These are phyloP conservation scores for Cheumatopsyche charites DNA, from an alignment of 1,140 invertebrate species.

Conservation along the genomic window DNA sequence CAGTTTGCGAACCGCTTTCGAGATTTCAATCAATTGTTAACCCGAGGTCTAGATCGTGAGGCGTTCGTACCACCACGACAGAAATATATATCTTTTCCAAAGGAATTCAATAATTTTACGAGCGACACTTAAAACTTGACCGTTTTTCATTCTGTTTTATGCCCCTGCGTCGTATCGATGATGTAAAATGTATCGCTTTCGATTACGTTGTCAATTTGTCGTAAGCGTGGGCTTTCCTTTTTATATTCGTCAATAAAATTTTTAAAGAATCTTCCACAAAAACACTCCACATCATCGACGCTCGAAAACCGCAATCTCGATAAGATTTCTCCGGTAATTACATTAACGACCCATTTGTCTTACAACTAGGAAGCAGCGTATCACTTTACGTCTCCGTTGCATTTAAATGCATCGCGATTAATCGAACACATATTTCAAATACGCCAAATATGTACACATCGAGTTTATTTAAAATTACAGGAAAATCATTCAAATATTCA, in stretches of 20 bases:
- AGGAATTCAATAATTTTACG: conserved; percentile 27
- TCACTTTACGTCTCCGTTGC: conserved; percentile 1
- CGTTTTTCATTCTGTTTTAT: conserved; percentile 1
- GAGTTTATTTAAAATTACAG: too few species aligned
- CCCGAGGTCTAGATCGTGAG: conserved; percentile 34
- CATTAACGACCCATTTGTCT: conserved; percentile 39
- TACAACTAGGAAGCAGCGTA: conserved; percentile 40
- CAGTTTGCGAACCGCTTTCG: conserved; percentile 15
- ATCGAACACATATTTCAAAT: too few species aligned
- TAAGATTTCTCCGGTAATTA: conserved; percentile 11
- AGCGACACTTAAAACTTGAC: not conserved
- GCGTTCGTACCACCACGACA: not conserved
- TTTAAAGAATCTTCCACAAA: not conserved
- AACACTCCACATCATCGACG: not conserved
- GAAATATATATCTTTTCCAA: conserved; percentile 22
- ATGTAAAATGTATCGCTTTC: too few species aligned
- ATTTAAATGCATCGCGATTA: conserved; percentile 9
- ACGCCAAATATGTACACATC: too few species aligned
- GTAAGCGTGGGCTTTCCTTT: too few species aligned
- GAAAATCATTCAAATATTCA: too few species aligned
- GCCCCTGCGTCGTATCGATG: too few species aligned
- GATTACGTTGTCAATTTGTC: too few species aligned
- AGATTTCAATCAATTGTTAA: conserved; percentile 40
- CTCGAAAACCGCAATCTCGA: not conserved
- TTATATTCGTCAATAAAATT: not conserved